These are phyloP conservation scores for Aegithalos caudatus DNA, from an alignment of 2,113 vertebrate species.

Conservation along the genomic window DNA sequence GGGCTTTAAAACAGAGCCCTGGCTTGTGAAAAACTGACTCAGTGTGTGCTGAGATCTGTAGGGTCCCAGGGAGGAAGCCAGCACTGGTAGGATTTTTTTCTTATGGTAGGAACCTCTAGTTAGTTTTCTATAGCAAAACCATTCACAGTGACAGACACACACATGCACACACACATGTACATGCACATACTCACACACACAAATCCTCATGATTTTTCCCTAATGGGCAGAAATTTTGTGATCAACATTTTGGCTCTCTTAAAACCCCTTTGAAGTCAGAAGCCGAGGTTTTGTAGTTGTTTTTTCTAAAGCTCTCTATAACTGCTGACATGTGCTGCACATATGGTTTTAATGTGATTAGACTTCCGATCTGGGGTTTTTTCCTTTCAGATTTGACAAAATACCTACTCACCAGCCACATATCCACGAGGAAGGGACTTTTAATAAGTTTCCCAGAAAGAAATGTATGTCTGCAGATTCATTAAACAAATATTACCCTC, in stretches of 20 bases:
- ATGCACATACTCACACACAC: background rate
- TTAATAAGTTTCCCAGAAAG: background rate
- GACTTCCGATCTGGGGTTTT: background rate
- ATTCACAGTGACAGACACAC: background rate
- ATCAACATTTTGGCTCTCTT: background rate
- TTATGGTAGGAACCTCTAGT: background rate
- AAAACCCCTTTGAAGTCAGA: constrained; percentile 26
- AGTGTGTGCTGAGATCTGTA: background rate
- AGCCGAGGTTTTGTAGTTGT: background rate
- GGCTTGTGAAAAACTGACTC: background rate
- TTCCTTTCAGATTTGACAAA: background rate
- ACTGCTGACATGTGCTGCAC: constrained; percentile 45
- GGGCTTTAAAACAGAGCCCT: background rate
- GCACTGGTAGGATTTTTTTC: background rate
- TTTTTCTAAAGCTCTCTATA: constrained; percentile 29
- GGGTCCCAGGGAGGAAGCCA: background rate
- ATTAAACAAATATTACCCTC: background rate
- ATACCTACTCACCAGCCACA: background rate
- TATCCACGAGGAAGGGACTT: background rate
- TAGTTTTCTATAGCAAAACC: background rate
- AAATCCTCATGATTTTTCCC: background rate
- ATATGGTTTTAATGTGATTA: constrained; percentile 51
- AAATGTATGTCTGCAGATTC: background rate
- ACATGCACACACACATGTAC: background rate
- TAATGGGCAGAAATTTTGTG: background rate